Conservation (phyloP, 2,113 vertebrate genomes). For the Fulmarus glacialis region DNA sequence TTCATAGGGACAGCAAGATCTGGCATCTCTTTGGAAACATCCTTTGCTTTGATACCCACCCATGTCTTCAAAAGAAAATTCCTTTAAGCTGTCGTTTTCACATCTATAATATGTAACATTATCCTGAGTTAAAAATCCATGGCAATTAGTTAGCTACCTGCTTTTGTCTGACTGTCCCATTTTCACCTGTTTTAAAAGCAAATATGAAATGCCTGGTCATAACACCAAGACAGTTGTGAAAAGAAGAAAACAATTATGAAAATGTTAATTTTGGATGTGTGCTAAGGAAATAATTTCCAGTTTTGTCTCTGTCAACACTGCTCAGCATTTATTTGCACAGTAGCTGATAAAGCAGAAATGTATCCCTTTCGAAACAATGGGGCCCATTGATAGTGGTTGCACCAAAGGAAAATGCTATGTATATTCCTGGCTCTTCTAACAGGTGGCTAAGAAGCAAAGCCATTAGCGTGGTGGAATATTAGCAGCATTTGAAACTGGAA, state of each 20-base stretch:
- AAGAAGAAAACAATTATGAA: neutral
- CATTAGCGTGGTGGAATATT: neutral
- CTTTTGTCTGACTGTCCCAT: neutral
- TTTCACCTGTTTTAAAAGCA: neutral
- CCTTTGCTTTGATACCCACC: neutral
- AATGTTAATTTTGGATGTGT: neutral
- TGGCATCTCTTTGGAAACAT: neutral
- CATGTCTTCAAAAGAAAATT: neutral
- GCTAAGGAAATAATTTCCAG: neutral
- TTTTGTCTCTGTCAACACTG: neutral
- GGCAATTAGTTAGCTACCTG: neutral
- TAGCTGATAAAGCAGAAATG: neutral
- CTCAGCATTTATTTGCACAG: neutral
- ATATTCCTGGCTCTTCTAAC: neutral
- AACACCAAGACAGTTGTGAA: neutral
- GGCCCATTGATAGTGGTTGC: neutral
- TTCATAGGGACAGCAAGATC: neutral
- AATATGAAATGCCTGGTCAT: neutral
- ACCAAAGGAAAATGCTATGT: neutral
- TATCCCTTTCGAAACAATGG: neutral
- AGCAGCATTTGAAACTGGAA: neutral
- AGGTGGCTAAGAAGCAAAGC: neutral
- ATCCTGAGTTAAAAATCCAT: neutral
- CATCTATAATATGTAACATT: neutral
- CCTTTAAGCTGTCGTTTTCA: neutral